These are phyloP conservation scores for Zaprionus lineosus DNA, from an alignment of 2,888 invertebrate genomes.

Conservation along the genomic window DNA sequence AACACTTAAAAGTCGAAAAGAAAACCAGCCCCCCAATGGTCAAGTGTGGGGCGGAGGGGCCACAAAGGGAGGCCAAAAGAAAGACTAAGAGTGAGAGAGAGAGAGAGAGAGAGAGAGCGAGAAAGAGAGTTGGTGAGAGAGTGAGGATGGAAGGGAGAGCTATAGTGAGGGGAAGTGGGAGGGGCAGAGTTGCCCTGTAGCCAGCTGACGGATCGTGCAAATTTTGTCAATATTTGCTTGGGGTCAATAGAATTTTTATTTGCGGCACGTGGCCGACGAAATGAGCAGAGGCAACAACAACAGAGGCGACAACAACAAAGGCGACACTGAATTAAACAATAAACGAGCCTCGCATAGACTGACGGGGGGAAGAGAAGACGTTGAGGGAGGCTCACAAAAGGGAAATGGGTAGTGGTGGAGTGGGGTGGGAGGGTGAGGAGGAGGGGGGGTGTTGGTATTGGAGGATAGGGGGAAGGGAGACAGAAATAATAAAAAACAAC, in stretches of 20 bases:
- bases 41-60: no score
- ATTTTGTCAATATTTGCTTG: constrained; percentile 64
- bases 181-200: constrained; percentile 27
- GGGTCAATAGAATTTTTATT: constrained; percentile 74
- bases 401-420: no score
- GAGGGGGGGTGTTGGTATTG: no score
- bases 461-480: no score
- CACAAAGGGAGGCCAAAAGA: background rate
- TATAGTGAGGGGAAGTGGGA: background rate
- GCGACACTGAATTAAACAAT: constrained; percentile 55
- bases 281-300: constrained; percentile 25
- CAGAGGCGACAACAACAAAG: constrained; percentile 10
- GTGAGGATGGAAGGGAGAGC: background rate
- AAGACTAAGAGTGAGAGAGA: no score
- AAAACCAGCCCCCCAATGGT: constrained; percentile 4
- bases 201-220: constrained; percentile 50
- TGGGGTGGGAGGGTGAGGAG: no score
- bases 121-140: background rate
- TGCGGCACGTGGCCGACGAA: constrained; percentile 60
- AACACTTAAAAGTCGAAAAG: constrained; percentile 5
- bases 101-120: no score
- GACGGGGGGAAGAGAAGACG: no score
- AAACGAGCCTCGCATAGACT: constrained; percentile 46
- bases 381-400: no score
- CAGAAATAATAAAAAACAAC: constrained; percentile 33